These are phyloP conservation scores for Lasaia peninsularis DNA, from an alignment of 1,140 invertebrate species.

Conservation along the genomic window DNA sequence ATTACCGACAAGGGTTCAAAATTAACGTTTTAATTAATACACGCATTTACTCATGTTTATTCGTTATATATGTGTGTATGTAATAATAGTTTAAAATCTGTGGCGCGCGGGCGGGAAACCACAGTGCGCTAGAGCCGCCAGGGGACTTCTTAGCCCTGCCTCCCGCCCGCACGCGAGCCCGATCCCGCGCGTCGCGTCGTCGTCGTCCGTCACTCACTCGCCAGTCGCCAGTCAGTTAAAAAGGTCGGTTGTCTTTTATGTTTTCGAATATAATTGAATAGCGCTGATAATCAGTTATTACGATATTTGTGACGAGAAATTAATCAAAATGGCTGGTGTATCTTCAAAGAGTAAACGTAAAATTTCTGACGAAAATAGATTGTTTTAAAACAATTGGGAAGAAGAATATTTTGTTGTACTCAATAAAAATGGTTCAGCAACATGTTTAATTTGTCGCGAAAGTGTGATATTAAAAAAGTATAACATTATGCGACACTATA, in stretches of 20 bases:
- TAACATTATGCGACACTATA: conserved; percentile 18
- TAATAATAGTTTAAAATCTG: too few relatives aligned
- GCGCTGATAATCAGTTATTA: not conserved
- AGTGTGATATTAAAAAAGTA: conserved; percentile 24
- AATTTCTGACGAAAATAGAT: conserved; percentile 20
- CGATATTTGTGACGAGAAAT: not conserved
- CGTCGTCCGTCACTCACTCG: too few relatives aligned
- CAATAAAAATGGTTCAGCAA: conserved; percentile 24
- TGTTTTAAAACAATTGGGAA: conserved; percentile 25
- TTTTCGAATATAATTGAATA: too few relatives aligned
- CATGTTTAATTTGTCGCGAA: conserved; percentile 25
- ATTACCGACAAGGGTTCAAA: not conserved
- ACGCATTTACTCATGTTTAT: too few relatives aligned
- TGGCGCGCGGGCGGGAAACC: too few relatives aligned
- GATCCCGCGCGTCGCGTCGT: too few relatives aligned
- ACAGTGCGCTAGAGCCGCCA: too few relatives aligned
- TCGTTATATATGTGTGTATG: too few relatives aligned
- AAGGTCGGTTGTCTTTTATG: not conserved
- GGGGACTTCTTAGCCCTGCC: too few relatives aligned
- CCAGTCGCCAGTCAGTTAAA: too few relatives aligned
- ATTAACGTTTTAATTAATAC: not conserved
- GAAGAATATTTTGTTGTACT: conserved; percentile 23
- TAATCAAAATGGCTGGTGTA: conserved; percentile 13
- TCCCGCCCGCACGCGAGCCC: too few relatives aligned
- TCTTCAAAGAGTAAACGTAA: conserved; percentile 15